phyloP scores from a whole-genome alignment of 2,113 vertebrate genomes.

The Hepsetus odoe region DNA sequence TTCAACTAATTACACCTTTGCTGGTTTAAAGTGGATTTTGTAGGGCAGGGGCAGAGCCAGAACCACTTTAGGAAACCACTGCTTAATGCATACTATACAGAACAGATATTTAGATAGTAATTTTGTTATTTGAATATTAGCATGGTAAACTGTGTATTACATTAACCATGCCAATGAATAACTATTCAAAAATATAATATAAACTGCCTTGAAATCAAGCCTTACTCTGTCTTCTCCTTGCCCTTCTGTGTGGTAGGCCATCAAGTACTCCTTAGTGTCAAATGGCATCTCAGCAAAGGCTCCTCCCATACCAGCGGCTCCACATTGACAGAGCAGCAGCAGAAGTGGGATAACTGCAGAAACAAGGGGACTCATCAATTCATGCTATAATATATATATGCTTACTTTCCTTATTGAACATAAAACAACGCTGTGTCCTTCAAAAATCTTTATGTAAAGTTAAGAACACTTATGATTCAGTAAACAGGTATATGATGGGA shows the following conservation, averaged over 20 bases:
- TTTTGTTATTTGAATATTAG: no score
- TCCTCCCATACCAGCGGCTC: slow-evolving; percentile 60
- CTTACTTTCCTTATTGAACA: background rate
- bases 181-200: no score
- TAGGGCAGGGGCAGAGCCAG: no score
- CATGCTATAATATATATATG: slow-evolving; percentile 8
- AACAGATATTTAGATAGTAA: no score
- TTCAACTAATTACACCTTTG: no score
- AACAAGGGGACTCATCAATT: background rate
- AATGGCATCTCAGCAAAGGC: slow-evolving; percentile 66
- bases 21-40: no score
- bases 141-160: no score
- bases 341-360: slow-evolving; percentile 82
- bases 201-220: no score
- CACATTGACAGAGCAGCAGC: slow-evolving; percentile 76
- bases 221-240: slow-evolving; percentile 85
- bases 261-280: slow-evolving; percentile 83
- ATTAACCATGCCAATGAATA: no score
- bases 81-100: no score
- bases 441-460: background rate
- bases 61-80: no score
- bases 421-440: background rate
- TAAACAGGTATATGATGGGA: no score
- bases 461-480: background rate
- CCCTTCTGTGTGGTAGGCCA: slow-evolving; percentile 84